Base-by-base conservation (phyloP, 2,797 vertebrate genomes). In the Neopelma chrysocephalum region DNA sequence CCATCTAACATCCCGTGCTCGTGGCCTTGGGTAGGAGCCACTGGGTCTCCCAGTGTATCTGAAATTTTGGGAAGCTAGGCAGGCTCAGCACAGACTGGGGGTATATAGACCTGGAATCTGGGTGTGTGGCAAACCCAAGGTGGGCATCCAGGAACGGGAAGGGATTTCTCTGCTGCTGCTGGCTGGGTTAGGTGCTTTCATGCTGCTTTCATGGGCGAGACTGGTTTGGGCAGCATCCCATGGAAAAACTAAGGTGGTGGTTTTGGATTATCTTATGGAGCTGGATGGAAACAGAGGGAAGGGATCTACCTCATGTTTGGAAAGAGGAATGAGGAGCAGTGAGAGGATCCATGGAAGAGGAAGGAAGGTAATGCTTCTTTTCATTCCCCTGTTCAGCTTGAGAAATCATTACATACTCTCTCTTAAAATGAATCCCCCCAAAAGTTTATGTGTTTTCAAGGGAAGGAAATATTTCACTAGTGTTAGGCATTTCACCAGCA, bases 241-340 rank as follows among this genome's bases (percentile, higher is more conserved):
- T 16, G 17, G 32, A 7, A 14, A 73, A 73, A 9, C 9, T 2
- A 42, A 32, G 15, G 13, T 12, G 38, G 16, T 47, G n/a, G 2
- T 6, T 79, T 70, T 5, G 11, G 68, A 47, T 23, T 23, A 17
- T 17, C 56, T 17, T 31, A 22, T 23, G 65, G 26, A 69, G 34
- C 22, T 48, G 42, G 36, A 11, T 15, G 29, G 36, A 70, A 76
- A 57, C 3, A 21, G 57, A 50, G 22, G 48, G 40, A 27, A 77
- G 29, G 20, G 42, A 62, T 27, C 14, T 5, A 15, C 43, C 40
- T 78, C 2, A 0, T 0, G 0, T 64, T 57, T 65, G 54, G 56
- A 25, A 69, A 62, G 32, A 64, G 18, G 12, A 23, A 5, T 36
- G 47, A 80, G 23, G 6, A n/a, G 38, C 54, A 36, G 3, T 23